Conservation (phyloP, 2,888 invertebrate species). For the Athrips mouffetella region DNA sequence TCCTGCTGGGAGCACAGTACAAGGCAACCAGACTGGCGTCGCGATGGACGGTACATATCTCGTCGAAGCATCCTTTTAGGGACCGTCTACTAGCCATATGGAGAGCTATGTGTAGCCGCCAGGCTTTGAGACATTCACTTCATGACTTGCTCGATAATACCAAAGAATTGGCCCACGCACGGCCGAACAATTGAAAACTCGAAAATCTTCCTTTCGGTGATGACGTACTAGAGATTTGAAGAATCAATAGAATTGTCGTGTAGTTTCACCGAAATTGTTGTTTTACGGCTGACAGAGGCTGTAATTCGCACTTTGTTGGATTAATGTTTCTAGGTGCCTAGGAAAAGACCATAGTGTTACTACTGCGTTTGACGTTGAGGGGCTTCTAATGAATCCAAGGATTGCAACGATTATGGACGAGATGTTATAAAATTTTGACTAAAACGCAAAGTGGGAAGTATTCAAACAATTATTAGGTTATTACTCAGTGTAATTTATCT, state of each 20-base stretch:
- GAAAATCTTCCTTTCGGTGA: not conserved
- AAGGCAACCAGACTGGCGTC: conserved; percentile 88
- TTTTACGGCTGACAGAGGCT: not conserved
- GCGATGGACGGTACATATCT: conserved; percentile 91
- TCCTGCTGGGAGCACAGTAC: conserved; percentile 89
- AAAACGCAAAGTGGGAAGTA: conserved; percentile 24
- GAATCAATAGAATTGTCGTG: not conserved
- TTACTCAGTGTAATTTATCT: conserved; percentile 49
- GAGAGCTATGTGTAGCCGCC: conserved; percentile 37
- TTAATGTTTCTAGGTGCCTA: not conserved
- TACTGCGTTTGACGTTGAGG: not conserved
- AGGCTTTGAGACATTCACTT: conserved; percentile 1
- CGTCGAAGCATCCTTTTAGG: conserved; percentile 90
- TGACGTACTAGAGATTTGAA: not conserved
- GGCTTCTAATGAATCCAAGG: too few species aligned
- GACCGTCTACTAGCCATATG: conserved; percentile 57
- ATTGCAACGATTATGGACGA: too few species aligned
- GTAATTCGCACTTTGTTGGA: not conserved
- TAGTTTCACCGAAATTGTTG: not conserved
- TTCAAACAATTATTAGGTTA: conserved; percentile 63
- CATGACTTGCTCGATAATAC: not conserved
- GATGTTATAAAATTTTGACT: not conserved
- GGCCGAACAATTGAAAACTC: not conserved
- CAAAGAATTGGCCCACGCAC: not conserved
- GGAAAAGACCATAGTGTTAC: not conserved